Evolutionary conservation across 2,888 invertebrate genomes (phyloP).

Genomic region (Sinelater perroti): DNA sequence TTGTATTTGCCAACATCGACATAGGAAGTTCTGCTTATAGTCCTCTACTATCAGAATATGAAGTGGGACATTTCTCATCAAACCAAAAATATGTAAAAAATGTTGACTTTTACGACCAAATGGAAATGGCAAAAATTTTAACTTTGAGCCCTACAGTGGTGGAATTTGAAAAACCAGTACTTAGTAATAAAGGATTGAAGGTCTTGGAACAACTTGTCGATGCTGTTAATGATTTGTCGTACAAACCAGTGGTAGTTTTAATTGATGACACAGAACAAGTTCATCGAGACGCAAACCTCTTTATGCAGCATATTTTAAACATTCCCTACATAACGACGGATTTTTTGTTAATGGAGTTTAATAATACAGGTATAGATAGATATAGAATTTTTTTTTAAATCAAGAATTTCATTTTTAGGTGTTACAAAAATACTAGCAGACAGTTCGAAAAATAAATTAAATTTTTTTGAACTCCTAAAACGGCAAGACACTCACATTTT

Average conservation of each 20-base stretch:
- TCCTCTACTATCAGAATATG: no score
- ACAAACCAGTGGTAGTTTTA: conserved; percentile 47
- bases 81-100: no score
- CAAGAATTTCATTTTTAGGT: conserved; percentile 49
- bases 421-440: conserved; percentile 46
- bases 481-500: conserved; percentile 26
- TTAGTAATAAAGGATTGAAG: neutral
- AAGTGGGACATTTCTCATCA: no score
- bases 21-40: no score
- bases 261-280: conserved; percentile 49
- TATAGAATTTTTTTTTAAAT: no score
- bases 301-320: conserved; percentile 42
- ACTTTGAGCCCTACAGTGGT: no score
- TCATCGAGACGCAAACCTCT: conserved; percentile 42
- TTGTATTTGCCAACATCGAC: neutral
- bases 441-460: conserved; percentile 37
- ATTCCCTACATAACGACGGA: conserved; percentile 42
- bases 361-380: conserved; percentile 54
- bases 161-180: no score
- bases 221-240: conserved; percentile 34
- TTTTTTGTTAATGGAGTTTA: conserved; percentile 53
- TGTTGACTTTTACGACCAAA: no score
- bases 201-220: conserved; percentile 26
- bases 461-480: conserved; percentile 39
- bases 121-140: conserved; percentile 1